Percentiles rank a stretch among this genome's conserved stretches.
phyloP scores from a whole-genome alignment of 2,113 vertebrate species.

The Cygnus buccinator region DNA sequence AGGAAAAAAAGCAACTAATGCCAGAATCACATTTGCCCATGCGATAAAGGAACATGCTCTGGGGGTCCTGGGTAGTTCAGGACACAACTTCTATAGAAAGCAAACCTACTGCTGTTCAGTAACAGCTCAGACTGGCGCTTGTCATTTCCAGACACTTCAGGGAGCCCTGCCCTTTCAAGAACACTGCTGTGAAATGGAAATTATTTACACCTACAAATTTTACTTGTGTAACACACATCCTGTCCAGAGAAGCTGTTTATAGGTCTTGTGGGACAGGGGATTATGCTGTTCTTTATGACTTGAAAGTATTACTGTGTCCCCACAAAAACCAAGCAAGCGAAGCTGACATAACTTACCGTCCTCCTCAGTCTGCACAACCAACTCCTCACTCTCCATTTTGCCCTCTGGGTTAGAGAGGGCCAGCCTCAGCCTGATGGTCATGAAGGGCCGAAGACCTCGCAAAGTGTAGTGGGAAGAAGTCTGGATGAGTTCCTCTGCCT shows the following conservation, averaged over 20 bases:
- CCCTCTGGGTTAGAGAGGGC: slow-evolving; percentile 94
- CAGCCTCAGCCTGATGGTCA: slow-evolving; percentile 89
- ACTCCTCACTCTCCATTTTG: slow-evolving; percentile 93
- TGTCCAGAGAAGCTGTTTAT: not conserved
- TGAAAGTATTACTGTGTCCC: not conserved
- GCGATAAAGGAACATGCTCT: not conserved
- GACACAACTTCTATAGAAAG: not conserved
- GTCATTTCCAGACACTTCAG: not conserved
- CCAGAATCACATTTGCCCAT: not conserved
- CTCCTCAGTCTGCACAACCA: slow-evolving; percentile 95
- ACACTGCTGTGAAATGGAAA: not conserved
- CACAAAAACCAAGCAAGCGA: not conserved
- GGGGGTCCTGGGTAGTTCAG: not conserved
- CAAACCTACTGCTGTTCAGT: not conserved
- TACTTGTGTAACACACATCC: not conserved
- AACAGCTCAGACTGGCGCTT: not conserved
- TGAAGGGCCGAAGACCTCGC: slow-evolving; percentile 90
- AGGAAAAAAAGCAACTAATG: not conserved
- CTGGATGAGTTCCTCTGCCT: slow-evolving; percentile 90
- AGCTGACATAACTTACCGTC: slow-evolving; percentile 79
- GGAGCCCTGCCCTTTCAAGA: not conserved
- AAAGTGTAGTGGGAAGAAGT: slow-evolving; percentile 96
- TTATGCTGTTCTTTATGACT: not conserved
- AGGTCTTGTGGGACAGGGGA: not conserved
- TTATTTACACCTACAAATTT: not conserved